Evolutionary conservation across 92 coral and sea anemone species (phyloP), one percentile per base, ranked within the genome.

Genomic region (Palythoa caribaeorum): DNA sequence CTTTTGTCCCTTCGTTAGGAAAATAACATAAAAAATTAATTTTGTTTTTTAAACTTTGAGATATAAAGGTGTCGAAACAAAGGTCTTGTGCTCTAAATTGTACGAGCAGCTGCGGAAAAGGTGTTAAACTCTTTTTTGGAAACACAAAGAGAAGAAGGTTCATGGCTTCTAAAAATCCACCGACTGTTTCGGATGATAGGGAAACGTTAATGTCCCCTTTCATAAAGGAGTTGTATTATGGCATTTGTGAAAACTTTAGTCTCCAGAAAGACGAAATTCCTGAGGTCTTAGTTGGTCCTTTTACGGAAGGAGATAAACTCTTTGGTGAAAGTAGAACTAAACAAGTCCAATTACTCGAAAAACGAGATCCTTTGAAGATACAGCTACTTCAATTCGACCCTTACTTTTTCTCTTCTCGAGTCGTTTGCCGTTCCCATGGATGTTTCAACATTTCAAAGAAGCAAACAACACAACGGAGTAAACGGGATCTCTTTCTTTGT

Each of bases 351-450:
- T 57, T 78, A 57, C n/a, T 78, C 3, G 69, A 59, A 28, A 78
- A 36, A 37, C 13, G 66, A 78, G 62, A 57, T n/a, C 70, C 83
- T 55, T 78, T 68, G 6, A 78, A 55, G 38, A 78, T 78, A 38
- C 40, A 78, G 83, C 35, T 78, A 37, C 35, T 78, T 54, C 83
- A 78, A 78, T 78, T 78, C 19, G 83, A 78, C 71, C 83, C 83
- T 13, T 35, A 78, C 52, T 54, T 78, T 78, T 78, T 54, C 36
- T 78, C 83, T 78, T 54, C 83, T 57, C 10, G 28, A 21, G 83
- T 78, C 21, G 62, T 20, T 36, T 78, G 83, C 70, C 70, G 83
- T 20, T 78, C 9, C 20, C 66, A 17, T 1, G 83, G 83, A 13
- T 78, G 83, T 57, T 55, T 50, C 14, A 78, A 37, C 50, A 7